Conservation (phyloP, 2,797 vertebrate genomes). For the Australoheros facetus region DNA sequence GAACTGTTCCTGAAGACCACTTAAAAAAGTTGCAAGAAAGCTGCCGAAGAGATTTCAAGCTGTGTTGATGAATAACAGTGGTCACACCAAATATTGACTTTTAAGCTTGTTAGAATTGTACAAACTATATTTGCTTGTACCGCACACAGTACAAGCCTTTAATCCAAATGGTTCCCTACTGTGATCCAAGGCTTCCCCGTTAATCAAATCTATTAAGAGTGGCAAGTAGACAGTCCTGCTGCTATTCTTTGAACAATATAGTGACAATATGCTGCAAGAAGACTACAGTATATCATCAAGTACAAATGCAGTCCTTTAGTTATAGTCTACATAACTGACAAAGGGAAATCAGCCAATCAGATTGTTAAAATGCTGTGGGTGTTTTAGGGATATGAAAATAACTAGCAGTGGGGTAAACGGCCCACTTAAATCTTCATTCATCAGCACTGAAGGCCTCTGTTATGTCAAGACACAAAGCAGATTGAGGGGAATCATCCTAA, state of each 20-base stretch:
- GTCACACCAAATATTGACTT: not conserved
- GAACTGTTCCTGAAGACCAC: not conserved
- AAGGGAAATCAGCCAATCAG: not conserved
- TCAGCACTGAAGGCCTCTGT: constrained; percentile 6
- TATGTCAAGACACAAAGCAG: constrained; percentile 12
- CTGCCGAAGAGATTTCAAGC: not conserved
- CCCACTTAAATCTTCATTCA: constrained; percentile 17
- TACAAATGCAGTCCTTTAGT: not conserved
- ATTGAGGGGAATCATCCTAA: constrained; percentile 29
- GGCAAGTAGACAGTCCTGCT: constrained; percentile 41
- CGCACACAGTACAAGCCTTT: constrained; percentile 31
- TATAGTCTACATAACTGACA: not conserved
- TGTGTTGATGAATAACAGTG: too few species aligned
- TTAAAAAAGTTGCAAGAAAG: not conserved
- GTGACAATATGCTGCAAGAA: not conserved
- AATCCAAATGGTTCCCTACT: constrained; percentile 50
- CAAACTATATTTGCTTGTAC: not conserved
- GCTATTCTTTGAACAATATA: constrained; percentile 10
- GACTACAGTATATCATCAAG: not conserved
- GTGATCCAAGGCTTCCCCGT: constrained; percentile 31
- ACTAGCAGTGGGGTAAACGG: constrained; percentile 26
- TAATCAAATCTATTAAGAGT: constrained; percentile 52
- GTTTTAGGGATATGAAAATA: not conserved
- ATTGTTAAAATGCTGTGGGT: not conserved
- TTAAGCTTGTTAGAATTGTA: not conserved